phyloP scores from a whole-genome alignment of 2,888 invertebrate species.

The Acanthopleura granulata region DNA sequence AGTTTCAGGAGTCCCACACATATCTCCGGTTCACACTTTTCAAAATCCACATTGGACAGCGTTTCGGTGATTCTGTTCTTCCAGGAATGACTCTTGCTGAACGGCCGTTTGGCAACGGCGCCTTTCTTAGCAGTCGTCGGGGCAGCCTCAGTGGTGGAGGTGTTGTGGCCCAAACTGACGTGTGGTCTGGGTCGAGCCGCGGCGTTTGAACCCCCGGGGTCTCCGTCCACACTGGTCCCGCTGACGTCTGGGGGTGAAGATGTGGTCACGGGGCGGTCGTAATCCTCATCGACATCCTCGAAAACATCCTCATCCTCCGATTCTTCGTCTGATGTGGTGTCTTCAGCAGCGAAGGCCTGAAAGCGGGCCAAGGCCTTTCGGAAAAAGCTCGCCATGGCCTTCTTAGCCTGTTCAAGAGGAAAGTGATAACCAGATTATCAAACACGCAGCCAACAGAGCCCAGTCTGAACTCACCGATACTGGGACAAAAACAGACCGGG shows the following conservation, averaged over 20 bases:
- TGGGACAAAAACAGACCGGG: too few relatives aligned
- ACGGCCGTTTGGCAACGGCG: not conserved
- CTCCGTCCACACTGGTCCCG: conserved; percentile 14
- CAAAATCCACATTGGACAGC: conserved; percentile 48
- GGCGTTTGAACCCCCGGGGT: not conserved
- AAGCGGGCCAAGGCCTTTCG: conserved; percentile 6
- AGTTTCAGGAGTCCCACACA: conserved; percentile 46
- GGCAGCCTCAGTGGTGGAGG: not conserved
- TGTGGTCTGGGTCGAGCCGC: too few relatives aligned
- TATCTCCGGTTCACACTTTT: conserved; percentile 53
- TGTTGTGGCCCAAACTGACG: not conserved
- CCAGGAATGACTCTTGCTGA: not conserved
- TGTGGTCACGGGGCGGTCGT: not conserved
- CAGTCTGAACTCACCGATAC: too few relatives aligned
- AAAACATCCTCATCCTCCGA: not conserved
- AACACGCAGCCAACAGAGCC: too few relatives aligned
- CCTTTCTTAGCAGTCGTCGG: not conserved
- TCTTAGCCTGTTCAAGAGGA: not conserved
- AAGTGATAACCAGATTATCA: not conserved
- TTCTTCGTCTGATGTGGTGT: not conserved
- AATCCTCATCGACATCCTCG: conserved; percentile 6
- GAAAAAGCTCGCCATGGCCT: conserved; percentile 8
- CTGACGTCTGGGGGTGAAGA: not conserved
- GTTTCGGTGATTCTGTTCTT: conserved; percentile 38
- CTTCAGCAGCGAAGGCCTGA: not conserved